These are phyloP conservation scores for Motacilla alba DNA, from an alignment of 2,113 vertebrate species.

Conservation along the genomic window DNA sequence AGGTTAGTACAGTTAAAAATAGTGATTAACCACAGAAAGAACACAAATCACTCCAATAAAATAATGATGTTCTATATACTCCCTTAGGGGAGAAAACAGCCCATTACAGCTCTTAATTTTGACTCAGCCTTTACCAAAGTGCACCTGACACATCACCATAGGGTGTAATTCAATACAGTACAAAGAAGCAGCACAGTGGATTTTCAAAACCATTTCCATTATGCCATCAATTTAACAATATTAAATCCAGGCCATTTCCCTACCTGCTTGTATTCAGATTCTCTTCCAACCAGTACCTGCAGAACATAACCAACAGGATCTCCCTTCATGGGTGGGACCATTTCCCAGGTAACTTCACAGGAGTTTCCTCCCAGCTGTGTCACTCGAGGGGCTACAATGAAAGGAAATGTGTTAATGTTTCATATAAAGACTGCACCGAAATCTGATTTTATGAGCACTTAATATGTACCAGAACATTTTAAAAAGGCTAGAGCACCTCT, in stretches of 20 bases:
- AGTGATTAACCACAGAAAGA: not conserved
- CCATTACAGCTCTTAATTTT: slow-evolving; percentile 2
- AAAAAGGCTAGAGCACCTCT: not conserved
- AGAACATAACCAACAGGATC: slow-evolving; percentile 90
- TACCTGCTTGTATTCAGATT: slow-evolving; percentile 98
- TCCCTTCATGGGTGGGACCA: slow-evolving; percentile 91
- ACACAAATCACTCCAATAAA: not conserved
- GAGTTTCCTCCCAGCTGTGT: slow-evolving; percentile 90
- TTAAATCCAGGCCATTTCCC: not conserved
- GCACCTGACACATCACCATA: not conserved
- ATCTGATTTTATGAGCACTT: not conserved
- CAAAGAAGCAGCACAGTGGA: not conserved
- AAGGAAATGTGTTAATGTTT: not conserved
- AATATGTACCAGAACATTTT: not conserved
- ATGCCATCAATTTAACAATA: not conserved
- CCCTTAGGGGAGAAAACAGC: not conserved
- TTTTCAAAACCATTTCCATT: not conserved
- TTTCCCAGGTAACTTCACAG: slow-evolving; percentile 95
- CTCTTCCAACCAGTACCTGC: slow-evolving; percentile 92
- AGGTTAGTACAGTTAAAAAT: not conserved
- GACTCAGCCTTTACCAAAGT: slow-evolving; percentile 1
- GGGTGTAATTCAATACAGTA: not conserved
- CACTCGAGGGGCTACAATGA: slow-evolving; percentile 87
- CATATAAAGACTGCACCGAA: not conserved
- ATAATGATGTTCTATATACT: not conserved